Evolutionary conservation across 2,888 invertebrate species (phyloP).

Genomic region (Altica lythri): DNA sequence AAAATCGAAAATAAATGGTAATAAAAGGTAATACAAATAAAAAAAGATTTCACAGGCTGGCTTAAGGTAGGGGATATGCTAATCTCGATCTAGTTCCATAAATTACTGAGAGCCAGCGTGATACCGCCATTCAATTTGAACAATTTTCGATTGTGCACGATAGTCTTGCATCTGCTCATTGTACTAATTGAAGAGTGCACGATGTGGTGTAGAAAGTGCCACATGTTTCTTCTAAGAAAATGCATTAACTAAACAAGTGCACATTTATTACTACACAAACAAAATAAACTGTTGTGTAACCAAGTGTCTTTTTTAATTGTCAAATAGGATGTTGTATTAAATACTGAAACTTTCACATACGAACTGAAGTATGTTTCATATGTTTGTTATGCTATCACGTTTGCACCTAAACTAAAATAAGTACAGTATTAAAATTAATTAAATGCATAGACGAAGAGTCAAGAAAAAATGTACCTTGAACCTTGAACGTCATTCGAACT

Average conservation of each 20-base stretch:
- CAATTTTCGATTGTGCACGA: constrained; percentile 22
- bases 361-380: too few species aligned
- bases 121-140: constrained; percentile 21
- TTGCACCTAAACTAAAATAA: too few species aligned
- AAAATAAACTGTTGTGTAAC: constrained; percentile 5
- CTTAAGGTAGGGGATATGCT: constrained; percentile 17
- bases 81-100: constrained; percentile 23
- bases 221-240: constrained; percentile 8
- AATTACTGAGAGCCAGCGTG: constrained; percentile 17
- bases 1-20: too few species aligned
- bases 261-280: background rate
- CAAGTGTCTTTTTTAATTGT: too few species aligned
- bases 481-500: too few species aligned
- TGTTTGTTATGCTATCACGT: too few species aligned
- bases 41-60: constrained; percentile 6
- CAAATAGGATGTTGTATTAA: too few species aligned
- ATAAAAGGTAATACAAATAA: too few species aligned
- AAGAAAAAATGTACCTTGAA: too few species aligned
- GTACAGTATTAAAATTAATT: too few species aligned
- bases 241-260: constrained; percentile 13
- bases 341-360: too few species aligned
- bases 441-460: too few species aligned
- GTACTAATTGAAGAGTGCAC: constrained; percentile 20
- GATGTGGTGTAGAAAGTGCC: constrained; percentile 15
- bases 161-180: constrained; percentile 20